Evolutionary conservation across 2,888 invertebrate species (phyloP), one percentile per base, ranked within the genome.

Genomic region (Polymixis flavicincta): DNA sequence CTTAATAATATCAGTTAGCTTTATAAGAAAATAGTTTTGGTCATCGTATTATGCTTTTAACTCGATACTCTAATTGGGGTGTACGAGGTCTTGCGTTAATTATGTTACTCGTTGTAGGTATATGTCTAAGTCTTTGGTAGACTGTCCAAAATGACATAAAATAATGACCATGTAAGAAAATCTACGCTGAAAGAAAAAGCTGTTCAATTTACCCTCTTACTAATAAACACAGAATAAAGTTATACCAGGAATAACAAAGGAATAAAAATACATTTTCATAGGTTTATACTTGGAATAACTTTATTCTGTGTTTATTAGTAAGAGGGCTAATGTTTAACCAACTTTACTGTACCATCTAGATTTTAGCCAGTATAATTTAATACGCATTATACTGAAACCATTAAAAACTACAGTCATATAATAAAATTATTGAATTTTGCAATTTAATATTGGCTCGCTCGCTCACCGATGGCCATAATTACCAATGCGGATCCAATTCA

Each of bases 401-500:
- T 78, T 78, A 86, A 88, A 89, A 89, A 88, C 83, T 89, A 86
- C 88, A 90, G 86, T 88, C 88, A 90, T 88, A 93, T 93, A 93
- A 94, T 92, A 94, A 95, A 95, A 94, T 95, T 93, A 95, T 95
- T 94, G 94, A 94, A 95, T 95, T 94, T 94, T 88, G 92, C 93
- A 95, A 93, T 95, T 94, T 94, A 93, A 95, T 93, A 94, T 93
- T 92, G 92, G 92, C 91, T 90, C 90, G 93, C 89, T 89, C 92
- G 93, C 91, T 93, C 93, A 92, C 94, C 93, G 94, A 90, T 93
- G 94, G 88, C 94, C 94, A 91, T 96, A 96, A 96, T 96, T 95
- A 96, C 95, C 95, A 95, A 92, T 95, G 95, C 94, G 93, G 93
- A 92, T 91, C 92, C 96, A 95, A 96, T 96, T 95, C 95, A 96